Percentiles rank a stretch among this genome's conserved stretches.
These are phyloP conservation scores for Acanthoscelides obtectus DNA, from an alignment of 2,888 invertebrate species.

Conservation along the genomic window DNA sequence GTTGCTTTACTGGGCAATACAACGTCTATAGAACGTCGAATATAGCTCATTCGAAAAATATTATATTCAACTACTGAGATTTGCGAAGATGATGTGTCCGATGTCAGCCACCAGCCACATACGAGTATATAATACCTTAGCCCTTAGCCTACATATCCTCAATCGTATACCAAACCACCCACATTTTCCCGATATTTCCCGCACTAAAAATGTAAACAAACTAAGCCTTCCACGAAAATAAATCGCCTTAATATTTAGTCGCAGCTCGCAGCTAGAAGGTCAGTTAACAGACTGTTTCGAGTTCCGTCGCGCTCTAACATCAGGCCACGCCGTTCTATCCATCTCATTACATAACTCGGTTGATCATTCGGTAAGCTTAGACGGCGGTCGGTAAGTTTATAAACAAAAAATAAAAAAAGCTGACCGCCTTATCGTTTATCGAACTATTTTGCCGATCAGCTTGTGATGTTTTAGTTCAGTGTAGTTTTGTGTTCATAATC, in stretches of 20 bases:
- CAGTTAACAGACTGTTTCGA: background rate
- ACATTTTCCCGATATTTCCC: background rate
- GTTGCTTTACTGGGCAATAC: too few species aligned
- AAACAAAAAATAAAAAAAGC: background rate
- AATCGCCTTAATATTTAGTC: background rate
- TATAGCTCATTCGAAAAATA: too few species aligned
- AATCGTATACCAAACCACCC: background rate
- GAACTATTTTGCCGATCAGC: background rate
- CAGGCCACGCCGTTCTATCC: background rate
- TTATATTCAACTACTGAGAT: too few species aligned
- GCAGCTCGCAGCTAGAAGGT: background rate
- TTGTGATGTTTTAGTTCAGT: background rate
- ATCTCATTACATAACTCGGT: background rate
- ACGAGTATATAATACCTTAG: too few species aligned
- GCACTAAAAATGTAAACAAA: background rate
- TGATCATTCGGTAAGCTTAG: background rate
- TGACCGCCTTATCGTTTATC: background rate
- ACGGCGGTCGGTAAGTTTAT: background rate
- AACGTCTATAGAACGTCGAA: too few species aligned
- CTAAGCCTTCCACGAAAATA: background rate
- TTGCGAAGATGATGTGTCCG: too few species aligned
- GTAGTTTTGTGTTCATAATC: background rate
- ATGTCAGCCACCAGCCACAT: too few species aligned
- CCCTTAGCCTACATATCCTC: too few species aligned
- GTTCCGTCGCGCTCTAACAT: background rate